Base-by-base conservation (phyloP, 2,888 invertebrate genomes). In the Globia sparganii region DNA sequence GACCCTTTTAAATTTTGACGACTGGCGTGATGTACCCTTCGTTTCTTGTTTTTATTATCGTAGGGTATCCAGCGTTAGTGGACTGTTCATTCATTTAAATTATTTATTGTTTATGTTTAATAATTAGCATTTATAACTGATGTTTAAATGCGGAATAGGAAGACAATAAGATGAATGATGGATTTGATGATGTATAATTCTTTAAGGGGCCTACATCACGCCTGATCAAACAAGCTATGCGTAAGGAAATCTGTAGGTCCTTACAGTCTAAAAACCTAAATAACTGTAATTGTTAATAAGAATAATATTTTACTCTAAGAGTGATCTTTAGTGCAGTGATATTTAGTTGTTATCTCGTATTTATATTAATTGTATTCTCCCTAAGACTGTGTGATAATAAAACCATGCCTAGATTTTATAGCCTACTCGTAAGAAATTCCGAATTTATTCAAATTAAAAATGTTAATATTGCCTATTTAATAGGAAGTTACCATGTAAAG, bases 361-460 rank as follows among this genome's bases (percentile, higher is more conserved):
- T 49, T 56, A 28, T 78, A 1, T 40, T 49, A 72, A 25, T 58
- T 65, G 18, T 49, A 40, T 49, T 64, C 72, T 72, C 31, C 13
- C 4, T 58, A 64, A 8, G 21, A 65, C 64, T 58, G 37, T 65
- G 18, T 65, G 43, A 46, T 34, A 28, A 15, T 9, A 56, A 65
- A n/a, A 28, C 15, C 6, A n/a, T n/a, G 49, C 46, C 49, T 49
- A 53, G 40, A 40, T 6, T 25, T 62, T 43, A 49, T 49, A 28
- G 25, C 25, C 8, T 4, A 31, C 15, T 53, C 28, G 40, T 76
- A 46, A 46, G 21, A 28, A 40, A 59, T 25, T 43, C 9, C 73
- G 65, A 73, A 65, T 80, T 79, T 56, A 65, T 76, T 76, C 13
- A 76, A 49, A 46, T 8, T 75, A 8, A 18, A 13, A 49, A 18